These are phyloP conservation scores for Chiroxiphia lanceolata DNA, from an alignment of 2,797 vertebrate genomes.

Conservation along the genomic window DNA sequence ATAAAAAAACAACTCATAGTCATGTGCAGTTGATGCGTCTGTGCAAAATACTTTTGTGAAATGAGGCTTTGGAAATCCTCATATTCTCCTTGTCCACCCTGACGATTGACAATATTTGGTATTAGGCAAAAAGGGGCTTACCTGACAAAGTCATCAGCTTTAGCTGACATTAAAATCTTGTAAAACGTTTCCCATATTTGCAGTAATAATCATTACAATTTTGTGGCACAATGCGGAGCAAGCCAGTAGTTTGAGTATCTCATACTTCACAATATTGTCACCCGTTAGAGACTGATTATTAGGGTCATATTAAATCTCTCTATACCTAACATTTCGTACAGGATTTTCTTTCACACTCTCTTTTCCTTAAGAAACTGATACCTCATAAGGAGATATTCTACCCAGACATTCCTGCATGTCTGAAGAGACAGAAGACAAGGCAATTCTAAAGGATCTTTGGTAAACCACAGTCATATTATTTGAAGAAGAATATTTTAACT, in stretches of 20 bases:
- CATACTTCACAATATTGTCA: background rate
- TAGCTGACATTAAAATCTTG: background rate
- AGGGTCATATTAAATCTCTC: background rate
- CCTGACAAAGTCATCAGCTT: background rate
- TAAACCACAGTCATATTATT: background rate
- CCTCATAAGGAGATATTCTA: background rate
- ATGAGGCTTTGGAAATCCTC: background rate
- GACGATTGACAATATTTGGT: background rate
- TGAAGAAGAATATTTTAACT: background rate
- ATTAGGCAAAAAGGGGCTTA: background rate
- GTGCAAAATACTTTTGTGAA: background rate
- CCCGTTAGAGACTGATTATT: background rate
- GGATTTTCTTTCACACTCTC: background rate
- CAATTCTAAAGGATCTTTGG: background rate
- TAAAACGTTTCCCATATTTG: background rate
- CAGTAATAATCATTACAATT: background rate
- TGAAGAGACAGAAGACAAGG: background rate
- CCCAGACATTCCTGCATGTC: background rate
- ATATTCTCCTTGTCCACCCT: background rate
- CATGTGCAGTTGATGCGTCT: background rate
- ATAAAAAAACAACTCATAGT: background rate
- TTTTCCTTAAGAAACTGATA: background rate
- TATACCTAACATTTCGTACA: background rate
- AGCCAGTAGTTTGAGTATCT: background rate
- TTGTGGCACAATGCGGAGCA: background rate